phyloP scores from a whole-genome alignment of 2,113 vertebrate species.

The Nestor notabilis region DNA sequence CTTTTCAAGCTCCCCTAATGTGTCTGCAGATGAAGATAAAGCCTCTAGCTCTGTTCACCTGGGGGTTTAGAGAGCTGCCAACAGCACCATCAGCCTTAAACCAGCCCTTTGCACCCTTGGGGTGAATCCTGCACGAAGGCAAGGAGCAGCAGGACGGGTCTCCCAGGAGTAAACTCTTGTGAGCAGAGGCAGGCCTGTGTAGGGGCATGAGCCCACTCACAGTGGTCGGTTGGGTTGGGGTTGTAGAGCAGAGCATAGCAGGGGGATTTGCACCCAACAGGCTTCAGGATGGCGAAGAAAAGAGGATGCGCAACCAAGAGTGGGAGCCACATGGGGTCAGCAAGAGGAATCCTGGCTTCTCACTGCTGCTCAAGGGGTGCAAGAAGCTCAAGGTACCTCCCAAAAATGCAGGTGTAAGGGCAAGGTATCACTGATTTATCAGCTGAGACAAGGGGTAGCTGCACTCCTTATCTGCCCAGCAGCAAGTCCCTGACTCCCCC shows the following conservation, averaged over 20 bases:
- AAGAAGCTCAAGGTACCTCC: background rate
- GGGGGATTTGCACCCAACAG: background rate
- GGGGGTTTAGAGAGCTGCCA: background rate
- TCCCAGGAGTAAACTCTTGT: background rate
- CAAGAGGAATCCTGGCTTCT: background rate
- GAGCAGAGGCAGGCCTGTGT: background rate
- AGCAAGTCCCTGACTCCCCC: background rate
- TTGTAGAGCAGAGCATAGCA: background rate
- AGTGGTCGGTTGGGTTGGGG: fast-evolving
- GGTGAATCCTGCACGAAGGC: background rate
- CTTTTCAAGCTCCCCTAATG: background rate
- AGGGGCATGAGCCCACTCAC: background rate
- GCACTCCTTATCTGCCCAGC: background rate
- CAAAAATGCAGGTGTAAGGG: fast-evolving
- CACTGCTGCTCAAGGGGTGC: background rate
- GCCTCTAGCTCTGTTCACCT: background rate
- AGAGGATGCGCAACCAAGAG: background rate
- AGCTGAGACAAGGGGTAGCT: background rate
- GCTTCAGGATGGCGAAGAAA: background rate
- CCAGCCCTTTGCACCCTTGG: background rate
- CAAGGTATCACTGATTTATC: background rate
- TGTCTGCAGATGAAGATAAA: background rate
- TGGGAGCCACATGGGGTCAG: background rate
- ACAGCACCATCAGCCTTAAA: background rate
- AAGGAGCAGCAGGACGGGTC: background rate